phyloP scores from a whole-genome alignment of 2,888 invertebrate species.

The Euproctis similis region DNA sequence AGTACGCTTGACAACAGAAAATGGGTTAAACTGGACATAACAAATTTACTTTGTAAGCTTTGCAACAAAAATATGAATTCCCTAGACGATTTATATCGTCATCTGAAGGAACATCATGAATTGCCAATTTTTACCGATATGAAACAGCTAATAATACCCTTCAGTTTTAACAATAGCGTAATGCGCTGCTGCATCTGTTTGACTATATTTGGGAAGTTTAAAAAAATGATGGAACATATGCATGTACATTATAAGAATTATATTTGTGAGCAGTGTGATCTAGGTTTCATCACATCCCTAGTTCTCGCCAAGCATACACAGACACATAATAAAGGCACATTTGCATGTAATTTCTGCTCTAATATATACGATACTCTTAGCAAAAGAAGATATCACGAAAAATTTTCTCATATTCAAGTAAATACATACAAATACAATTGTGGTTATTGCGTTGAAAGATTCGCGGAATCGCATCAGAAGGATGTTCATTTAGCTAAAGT shows the following conservation, averaged over 20 bases:
- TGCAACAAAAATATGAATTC: constrained; percentile 10
- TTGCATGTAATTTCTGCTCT: constrained; percentile 42
- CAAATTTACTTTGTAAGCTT: constrained; percentile 4
- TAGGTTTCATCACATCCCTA: constrained; percentile 8
- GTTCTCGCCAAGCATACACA: constrained; percentile 1
- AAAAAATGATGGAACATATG: constrained; percentile 39
- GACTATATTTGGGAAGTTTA: constrained; percentile 33
- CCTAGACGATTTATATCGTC: constrained; percentile 8
- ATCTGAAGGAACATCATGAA: constrained; percentile 13
- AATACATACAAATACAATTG: background rate
- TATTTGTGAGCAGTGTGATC: constrained; percentile 36
- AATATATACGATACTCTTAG: constrained; percentile 44
- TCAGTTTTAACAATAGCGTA: constrained; percentile 34
- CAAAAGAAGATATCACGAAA: constrained; percentile 43
- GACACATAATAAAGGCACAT: constrained; percentile 25
- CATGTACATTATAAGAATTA: constrained; percentile 42
- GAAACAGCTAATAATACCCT: constrained; percentile 43
- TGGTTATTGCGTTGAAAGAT: constrained; percentile 3
- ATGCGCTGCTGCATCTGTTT: constrained; percentile 37
- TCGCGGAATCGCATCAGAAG: background rate
- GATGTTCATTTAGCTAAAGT: constrained; percentile 16
- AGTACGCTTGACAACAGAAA: background rate
- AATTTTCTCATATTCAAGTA: constrained; percentile 13
- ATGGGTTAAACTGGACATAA: constrained; percentile 24
- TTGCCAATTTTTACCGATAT: constrained; percentile 7